Evolutionary conservation across 2,113 vertebrate species (phyloP).

Genomic region (Campylorhamphus procurvoides): DNA sequence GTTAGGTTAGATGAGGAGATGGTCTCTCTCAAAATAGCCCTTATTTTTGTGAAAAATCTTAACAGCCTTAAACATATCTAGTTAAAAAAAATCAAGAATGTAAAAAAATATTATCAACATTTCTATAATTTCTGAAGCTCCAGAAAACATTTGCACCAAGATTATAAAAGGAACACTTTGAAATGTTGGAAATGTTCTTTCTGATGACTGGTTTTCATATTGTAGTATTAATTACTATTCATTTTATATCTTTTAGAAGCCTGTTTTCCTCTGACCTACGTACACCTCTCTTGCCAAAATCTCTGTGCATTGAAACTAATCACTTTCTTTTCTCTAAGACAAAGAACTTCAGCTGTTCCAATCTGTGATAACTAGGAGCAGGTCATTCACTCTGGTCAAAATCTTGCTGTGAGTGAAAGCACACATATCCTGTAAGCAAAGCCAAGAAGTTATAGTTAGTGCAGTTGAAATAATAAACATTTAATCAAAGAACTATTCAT

Average conservation of each 20-base stretch:
- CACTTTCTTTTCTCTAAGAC: no score
- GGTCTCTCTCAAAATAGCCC: background rate
- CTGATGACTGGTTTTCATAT: background rate
- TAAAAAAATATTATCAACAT: background rate
- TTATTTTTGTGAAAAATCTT: background rate
- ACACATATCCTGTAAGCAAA: background rate
- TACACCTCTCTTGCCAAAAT: background rate
- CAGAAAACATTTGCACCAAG: background rate
- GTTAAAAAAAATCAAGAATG: background rate
- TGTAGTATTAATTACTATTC: background rate
- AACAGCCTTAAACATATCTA: background rate
- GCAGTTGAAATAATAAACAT: background rate
- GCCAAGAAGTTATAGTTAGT: background rate
- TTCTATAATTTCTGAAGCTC: background rate
- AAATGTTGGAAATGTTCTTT: background rate
- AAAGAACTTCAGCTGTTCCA: background rate
- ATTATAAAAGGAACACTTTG: background rate
- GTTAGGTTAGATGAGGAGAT: background rate
- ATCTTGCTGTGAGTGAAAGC: background rate
- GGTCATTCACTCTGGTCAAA: background rate
- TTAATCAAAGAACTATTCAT: background rate
- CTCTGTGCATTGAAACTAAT: background rate
- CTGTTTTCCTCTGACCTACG: background rate
- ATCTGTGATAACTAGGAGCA: background rate
- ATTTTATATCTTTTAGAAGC: background rate